Evolutionary conservation across 2,797 vertebrate genomes (phyloP).

Genomic region (Enteromius paludinosus): DNA sequence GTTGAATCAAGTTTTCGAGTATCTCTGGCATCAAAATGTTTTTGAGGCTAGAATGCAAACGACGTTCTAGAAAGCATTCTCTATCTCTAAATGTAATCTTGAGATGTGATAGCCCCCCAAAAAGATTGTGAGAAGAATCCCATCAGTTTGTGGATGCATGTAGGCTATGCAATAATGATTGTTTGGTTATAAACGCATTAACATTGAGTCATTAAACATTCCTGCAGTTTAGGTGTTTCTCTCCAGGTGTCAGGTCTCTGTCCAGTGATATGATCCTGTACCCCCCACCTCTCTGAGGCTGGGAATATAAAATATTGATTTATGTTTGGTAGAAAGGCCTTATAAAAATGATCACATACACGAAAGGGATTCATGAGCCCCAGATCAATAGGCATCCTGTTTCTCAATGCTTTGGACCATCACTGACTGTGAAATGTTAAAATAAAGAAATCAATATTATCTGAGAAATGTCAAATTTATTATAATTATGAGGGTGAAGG

Average conservation of each 20-base stretch:
- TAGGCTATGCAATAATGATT: background rate
- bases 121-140: background rate
- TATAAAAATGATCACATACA: slow-evolving; percentile 97
- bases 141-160: background rate
- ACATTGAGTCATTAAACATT: slow-evolving; percentile 6
- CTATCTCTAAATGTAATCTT: background rate
- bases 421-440: slow-evolving; percentile 92
- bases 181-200: background rate
- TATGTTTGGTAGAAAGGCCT: slow-evolving; percentile 94
- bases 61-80: background rate
- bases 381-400: slow-evolving; percentile 94
- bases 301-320: slow-evolving; percentile 96
- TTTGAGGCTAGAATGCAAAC: background rate
- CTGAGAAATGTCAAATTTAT: slow-evolving; percentile 97
- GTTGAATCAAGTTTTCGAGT: slow-evolving; percentile 25
- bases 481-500: slow-evolving; percentile 93
- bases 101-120: background rate
- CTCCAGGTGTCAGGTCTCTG: slow-evolving; percentile 88
- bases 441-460: slow-evolving; percentile 97
- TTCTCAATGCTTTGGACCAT: slow-evolving; percentile 90
- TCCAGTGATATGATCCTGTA: slow-evolving; percentile 83
- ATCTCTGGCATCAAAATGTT: background rate
- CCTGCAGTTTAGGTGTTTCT: slow-evolving; percentile 23
- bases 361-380: slow-evolving; percentile 91
- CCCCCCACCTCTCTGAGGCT: slow-evolving; percentile 76